Conservation (phyloP, 2,113 vertebrate species). For the Chaetodon auriga region DNA sequence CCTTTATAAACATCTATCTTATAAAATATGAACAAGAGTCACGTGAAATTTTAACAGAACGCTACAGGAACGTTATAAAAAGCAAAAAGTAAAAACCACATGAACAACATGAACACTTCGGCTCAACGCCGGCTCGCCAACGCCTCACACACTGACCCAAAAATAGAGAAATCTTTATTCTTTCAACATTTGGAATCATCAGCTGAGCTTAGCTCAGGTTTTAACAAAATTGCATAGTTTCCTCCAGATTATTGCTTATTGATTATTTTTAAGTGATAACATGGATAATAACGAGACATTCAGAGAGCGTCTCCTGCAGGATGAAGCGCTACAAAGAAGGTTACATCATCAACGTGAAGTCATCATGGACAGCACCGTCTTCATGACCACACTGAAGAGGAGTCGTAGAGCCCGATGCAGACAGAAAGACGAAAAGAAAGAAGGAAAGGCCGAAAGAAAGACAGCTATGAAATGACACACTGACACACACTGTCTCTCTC, state of each 20-base stretch:
- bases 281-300: slow-evolving; percentile 60
- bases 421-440: slow-evolving; percentile 43
- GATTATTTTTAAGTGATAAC: slow-evolving; percentile 62
- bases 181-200: slow-evolving; percentile 71
- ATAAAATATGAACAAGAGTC: slow-evolving; percentile 77
- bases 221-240: slow-evolving; percentile 82
- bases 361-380: not conserved
- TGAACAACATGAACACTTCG: slow-evolving; percentile 61
- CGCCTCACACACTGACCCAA: slow-evolving; percentile 61
- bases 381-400: slow-evolving; percentile 5
- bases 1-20: slow-evolving; percentile 80
- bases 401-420: slow-evolving; percentile 31
- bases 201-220: slow-evolving; percentile 55
- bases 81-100: slow-evolving; percentile 75
- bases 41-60: slow-evolving; percentile 74
- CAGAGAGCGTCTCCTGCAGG: slow-evolving; percentile 49
- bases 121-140: not conserved
- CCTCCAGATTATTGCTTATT: slow-evolving; percentile 76
- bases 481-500: slow-evolving; percentile 37
- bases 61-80: slow-evolving; percentile 77
- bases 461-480: slow-evolving; percentile 38
- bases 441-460: slow-evolving; percentile 28
- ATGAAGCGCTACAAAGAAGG: slow-evolving; percentile 62
- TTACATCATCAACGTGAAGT: slow-evolving; percentile 51
- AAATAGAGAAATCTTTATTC: slow-evolving; percentile 79